Base-by-base conservation (phyloP, 2,113 vertebrate species). In the Naja naja region DNA sequence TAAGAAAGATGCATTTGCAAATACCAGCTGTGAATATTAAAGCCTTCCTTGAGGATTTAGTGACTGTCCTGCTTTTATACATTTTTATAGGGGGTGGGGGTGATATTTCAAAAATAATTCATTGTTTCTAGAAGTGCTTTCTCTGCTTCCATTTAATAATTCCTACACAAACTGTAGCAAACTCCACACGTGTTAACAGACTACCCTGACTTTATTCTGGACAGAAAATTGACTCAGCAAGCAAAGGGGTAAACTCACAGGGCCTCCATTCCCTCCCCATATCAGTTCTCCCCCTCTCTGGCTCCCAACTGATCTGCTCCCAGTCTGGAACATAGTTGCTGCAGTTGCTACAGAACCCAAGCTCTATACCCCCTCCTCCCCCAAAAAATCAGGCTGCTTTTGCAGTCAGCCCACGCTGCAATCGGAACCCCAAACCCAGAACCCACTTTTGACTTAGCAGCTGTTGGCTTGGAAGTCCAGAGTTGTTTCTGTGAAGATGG, bases 1-100 rank as follows among this genome's bases (percentile, higher is more conserved):
- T 90, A 88, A 93, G 91, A 22, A 94, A 88, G 94, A 91, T 6
- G 90, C 89, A 94, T 95, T 95, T 96, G 94, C 94, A 95, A 89
- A 91, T 91, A 93, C 95, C 97, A 97, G 95, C 95, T 96, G 91
- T 92, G 92, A 69, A 93, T 96, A 95, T 95, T 95, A 93, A 94
- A 90, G 93, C 89, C 88, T 74, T 81, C 87, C 25, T 58, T 93
- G 92, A 94, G 93, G 54, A 91, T 90, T 86, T 18, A 2, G 39
- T 92, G 93, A 90, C 89, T 95, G 93, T 95, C 85, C 91, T 93
- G 94, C 96, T 94, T 94, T 96, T 92, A 93, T 91, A 94, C 89
- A 92, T 91, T 1, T 60, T 5, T 95, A 89, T 30, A 95, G 11
- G 12, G 4, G 30, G 93, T 11, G 11, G 4, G 30, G 93, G 91